Conservation (phyloP, 2,797 vertebrate genomes). For the Setipinna tenuifilis region DNA sequence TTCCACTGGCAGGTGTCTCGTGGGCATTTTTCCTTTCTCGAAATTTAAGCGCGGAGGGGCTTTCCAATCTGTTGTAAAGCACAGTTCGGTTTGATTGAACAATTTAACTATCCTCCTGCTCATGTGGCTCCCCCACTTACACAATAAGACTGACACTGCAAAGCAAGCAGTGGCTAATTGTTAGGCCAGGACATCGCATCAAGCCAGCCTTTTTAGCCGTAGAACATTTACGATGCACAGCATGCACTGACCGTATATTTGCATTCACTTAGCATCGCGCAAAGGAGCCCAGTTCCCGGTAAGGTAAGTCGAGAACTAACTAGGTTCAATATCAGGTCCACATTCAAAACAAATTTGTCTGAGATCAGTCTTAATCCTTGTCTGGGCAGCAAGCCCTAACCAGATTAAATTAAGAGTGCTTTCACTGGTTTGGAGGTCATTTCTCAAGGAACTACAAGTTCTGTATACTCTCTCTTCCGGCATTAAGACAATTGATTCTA, state of each 20-base stretch:
- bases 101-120: not conserved
- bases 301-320: constrained; percentile 1
- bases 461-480: not conserved
- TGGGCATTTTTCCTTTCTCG: too few relatives aligned
- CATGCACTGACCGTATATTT: not conserved
- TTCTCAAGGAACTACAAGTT: not conserved
- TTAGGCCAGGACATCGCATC: not conserved
- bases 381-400: not conserved
- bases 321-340: constrained; percentile 17
- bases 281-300: not conserved
- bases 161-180: constrained; percentile 1
- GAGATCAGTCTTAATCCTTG: constrained; percentile 25
- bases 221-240: not conserved
- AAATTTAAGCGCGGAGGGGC: not conserved
- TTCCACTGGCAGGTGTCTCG: too few relatives aligned
- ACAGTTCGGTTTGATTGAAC: not conserved
- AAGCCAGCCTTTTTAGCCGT: not conserved
- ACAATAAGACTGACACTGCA: not conserved
- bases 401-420: constrained; percentile 18
- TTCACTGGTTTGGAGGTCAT: constrained; percentile 2
- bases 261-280: constrained; percentile 7
- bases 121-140: not conserved
- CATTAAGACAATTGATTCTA: constrained; percentile 23
- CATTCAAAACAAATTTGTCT: constrained; percentile 15
- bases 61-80: not conserved